phyloP scores from a whole-genome alignment of 2,797 vertebrate species.

The Valencia hispanica region DNA sequence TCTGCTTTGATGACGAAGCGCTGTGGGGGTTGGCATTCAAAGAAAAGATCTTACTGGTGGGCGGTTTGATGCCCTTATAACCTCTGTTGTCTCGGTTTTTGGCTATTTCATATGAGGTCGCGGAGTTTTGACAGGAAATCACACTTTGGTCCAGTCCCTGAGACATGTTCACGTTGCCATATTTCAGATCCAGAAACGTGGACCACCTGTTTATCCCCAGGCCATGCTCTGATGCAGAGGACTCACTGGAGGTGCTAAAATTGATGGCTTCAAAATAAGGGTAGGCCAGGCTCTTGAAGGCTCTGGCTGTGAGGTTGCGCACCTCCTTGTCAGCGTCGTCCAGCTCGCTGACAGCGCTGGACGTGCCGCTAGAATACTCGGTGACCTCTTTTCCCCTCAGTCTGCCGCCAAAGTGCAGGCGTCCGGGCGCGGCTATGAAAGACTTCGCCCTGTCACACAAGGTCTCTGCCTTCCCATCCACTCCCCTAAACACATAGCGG shows the following conservation, averaged over 20 bases:
- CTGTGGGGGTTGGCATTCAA: constrained; percentile 68
- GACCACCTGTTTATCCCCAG: constrained; percentile 90
- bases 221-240: constrained; percentile 87
- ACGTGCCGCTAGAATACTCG: constrained; percentile 89
- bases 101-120: constrained; percentile 67
- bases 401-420: constrained; percentile 82
- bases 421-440: constrained; percentile 84
- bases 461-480: constrained; percentile 77
- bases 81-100: constrained; percentile 61
- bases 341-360: constrained; percentile 89
- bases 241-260: constrained; percentile 90
- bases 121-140: constrained; percentile 68
- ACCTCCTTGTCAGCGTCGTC: constrained; percentile 98
- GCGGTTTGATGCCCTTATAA: constrained; percentile 67
- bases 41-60: constrained; percentile 84
- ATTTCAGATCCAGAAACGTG: constrained; percentile 91
- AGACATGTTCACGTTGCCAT: constrained; percentile 80
- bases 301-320: constrained; percentile 89
- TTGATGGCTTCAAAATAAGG: constrained; percentile 89
- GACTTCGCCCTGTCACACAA: constrained; percentile 75
- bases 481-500: constrained; percentile 83
- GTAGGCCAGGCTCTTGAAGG: constrained; percentile 93
- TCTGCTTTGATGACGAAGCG: constrained; percentile 67
- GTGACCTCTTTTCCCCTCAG: constrained; percentile 78
- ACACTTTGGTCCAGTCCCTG: constrained; percentile 80